Base-by-base conservation (phyloP, 2,888 invertebrate genomes). In the Sarcophaga variegata region DNA sequence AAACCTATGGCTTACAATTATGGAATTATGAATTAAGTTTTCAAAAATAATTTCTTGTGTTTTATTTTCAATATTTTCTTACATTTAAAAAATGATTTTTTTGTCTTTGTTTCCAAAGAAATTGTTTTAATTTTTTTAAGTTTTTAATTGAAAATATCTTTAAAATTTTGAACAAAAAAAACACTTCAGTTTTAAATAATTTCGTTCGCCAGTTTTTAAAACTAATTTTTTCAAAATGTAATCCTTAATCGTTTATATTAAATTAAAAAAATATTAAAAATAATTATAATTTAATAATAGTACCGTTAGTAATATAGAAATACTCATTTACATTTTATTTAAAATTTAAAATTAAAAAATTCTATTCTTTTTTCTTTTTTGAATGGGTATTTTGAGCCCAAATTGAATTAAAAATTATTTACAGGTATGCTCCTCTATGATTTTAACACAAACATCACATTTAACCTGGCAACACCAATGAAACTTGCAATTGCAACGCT, bases 381-480 rank as follows among this genome's bases (percentile, higher is more conserved):
- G 25, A 49, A 71, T 49, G 64, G 27, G 12, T 59, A 37, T 37
- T 20, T 79, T 64, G 25, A 74, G 66, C 72, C 10, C 75, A 79
- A 60, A 37, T 47, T 49, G 62, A 72, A 78, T 70, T 82, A 37
- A 85, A 78, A 83, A 77, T 86, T 95, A 98, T 95, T 98, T 98
- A 95, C 98, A 98, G 86, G 97, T 97, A 92, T 98, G 96, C 78
- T 96, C 94, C 91, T 98, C 97, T 85, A 96, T 95, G 91, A 95
- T 95, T 89, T 95, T 95, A 90, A 96, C 95, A 94, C 99, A 99
- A 77, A 96, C 96, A 94, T 97, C 97, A 94, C 98, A 99, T 92
- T 97, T 96, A 87, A 99, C 98, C 91, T 96, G 96, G 94, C 99
- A 99, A 94, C 99, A 99, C 98, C 98, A 99, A 93, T 97, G 97